Evolutionary conservation across 2,797 vertebrate genomes (phyloP).

Genomic region (Rhinatrema bivittatum): DNA sequence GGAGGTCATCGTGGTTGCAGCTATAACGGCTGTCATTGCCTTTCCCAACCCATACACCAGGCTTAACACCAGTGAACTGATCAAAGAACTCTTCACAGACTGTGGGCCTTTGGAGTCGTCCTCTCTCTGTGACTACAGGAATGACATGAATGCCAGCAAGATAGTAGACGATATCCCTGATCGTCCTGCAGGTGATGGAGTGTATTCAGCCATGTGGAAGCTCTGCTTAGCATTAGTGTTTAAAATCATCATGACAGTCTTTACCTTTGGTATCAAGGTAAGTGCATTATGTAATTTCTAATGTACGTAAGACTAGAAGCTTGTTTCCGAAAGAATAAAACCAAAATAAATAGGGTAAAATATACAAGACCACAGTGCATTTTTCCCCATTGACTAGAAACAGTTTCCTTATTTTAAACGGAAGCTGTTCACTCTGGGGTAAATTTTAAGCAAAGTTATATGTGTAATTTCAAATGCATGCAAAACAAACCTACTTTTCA

Average conservation of each 20-base stretch:
- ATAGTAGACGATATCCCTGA: constrained; percentile 81
- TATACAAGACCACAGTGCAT: neutral
- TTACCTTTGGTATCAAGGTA: constrained; percentile 98
- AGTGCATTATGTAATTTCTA: constrained; percentile 5
- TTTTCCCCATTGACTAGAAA: too few species aligned
- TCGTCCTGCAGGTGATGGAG: constrained; percentile 77
- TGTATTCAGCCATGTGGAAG: constrained; percentile 97
- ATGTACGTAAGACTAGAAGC: neutral
- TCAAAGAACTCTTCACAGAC: constrained; percentile 96
- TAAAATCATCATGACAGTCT: constrained; percentile 98
- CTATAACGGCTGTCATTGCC: constrained; percentile 88
- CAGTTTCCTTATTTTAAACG: too few species aligned
- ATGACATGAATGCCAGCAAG: constrained; percentile 87
- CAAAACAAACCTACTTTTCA: too few species aligned
- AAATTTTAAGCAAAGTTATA: too few species aligned
- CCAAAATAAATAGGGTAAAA: neutral
- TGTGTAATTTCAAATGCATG: too few species aligned
- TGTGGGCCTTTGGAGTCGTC: constrained; percentile 92
- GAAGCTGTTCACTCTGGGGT: too few species aligned
- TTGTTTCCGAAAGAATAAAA: neutral
- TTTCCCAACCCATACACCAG: constrained; percentile 95
- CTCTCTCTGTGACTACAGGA: constrained; percentile 93
- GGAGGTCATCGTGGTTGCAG: constrained; percentile 92
- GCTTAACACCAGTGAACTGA: constrained; percentile 96
- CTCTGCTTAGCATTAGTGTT: constrained; percentile 92